These are phyloP conservation scores for Empis livida DNA, from an alignment of 2,888 invertebrate genomes.

Conservation along the genomic window DNA sequence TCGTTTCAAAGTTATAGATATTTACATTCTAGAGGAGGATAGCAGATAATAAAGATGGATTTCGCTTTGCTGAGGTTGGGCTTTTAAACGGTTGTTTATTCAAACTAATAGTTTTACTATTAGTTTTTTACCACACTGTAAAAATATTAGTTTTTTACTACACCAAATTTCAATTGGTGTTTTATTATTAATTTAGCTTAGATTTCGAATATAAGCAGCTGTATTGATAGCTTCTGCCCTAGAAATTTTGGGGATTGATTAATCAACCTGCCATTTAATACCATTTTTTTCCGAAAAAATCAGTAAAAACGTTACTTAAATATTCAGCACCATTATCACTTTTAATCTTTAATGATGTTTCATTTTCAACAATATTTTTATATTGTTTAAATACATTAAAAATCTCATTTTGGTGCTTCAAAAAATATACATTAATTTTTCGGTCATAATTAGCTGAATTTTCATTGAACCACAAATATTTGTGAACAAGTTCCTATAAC, in stretches of 20 bases:
- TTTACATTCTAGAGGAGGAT: no score
- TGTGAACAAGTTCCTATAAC: conserved; percentile 7
- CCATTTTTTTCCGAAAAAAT: conserved; percentile 9
- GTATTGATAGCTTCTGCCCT: neutral
- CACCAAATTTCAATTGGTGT: neutral
- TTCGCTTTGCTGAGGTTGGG: no score
- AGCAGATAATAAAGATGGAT: no score
- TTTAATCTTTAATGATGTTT: conserved; percentile 7
- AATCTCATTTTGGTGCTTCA: neutral
- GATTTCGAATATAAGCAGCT: neutral
- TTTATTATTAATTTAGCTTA: neutral
- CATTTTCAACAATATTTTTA: neutral
- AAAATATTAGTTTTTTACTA: neutral
- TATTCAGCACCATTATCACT: conserved; percentile 12
- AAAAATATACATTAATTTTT: neutral
- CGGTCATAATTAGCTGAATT: conserved; percentile 10
- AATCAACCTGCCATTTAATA: conserved; percentile 8
- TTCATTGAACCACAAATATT: conserved; percentile 13
- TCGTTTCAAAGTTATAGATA: no score
- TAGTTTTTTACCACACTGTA: neutral
- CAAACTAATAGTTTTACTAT: neutral
- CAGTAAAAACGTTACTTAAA: conserved; percentile 5
- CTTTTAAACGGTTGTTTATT: no score
- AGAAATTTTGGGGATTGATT: neutral
- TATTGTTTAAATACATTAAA: neutral